Evolutionary conservation across 1,140 invertebrate species (phyloP), one percentile per base, ranked within the genome.

Genomic region (Anagrus nilaparvatae): DNA sequence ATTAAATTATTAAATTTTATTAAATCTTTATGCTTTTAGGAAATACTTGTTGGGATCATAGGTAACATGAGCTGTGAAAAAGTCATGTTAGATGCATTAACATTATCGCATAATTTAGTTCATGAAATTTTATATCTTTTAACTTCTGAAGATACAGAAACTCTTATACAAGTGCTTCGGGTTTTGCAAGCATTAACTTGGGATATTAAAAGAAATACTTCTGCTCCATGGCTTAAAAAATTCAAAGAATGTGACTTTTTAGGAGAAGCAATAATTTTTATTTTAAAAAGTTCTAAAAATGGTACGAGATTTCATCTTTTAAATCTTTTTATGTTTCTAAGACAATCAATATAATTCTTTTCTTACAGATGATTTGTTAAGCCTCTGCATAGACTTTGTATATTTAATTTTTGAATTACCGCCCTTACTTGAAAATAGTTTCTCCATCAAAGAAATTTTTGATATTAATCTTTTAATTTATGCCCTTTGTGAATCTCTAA

Each of bases 11-110:
- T 23, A 13, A 5, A 25, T 33, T 27, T 45, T 36, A 9, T 28
- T 18, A 44, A 28, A 21, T 4, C 41, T 28, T 20, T 49, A 17
- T 42, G 21, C 38, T 60, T 59, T 14, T 42, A 71, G 58, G 83
- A 87, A 71, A 82, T 84, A 42, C 51, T 84, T 3, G 63, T 84
- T 16, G 83, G 83, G 8, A 79, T 84, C 32, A 64, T 82, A 43
- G 79, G 74, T 2, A 86, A 87, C 56, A 75, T 85, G 67, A 78
- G 78, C 48, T 78, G 76, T 46, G 59, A 74, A 16, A 54, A 67
- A 44, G 54, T 69, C 50, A 56, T 71, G 4, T 59, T 77, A 5
- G 46, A 63, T 19, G 41, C 48, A 7, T 46, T 79, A 3, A 52
- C 61, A 10, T 59, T 63, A 32, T 61, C 64, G 37, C 49, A 65